Conservation (phyloP, 2,113 vertebrate species). For the Actenoides lindsayi region DNA sequence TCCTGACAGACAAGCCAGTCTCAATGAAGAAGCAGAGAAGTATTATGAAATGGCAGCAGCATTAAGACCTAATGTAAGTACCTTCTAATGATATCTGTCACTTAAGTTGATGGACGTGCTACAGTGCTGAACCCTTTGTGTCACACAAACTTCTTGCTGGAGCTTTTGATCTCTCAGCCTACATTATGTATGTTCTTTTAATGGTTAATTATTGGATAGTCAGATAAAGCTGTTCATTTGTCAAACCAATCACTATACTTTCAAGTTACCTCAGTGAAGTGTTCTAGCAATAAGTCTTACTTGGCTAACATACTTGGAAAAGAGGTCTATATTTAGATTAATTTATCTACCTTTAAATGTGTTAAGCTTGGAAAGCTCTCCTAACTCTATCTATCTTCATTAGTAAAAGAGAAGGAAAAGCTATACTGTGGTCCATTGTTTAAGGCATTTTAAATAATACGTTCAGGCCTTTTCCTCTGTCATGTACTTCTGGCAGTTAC, state of each 20-base stretch:
- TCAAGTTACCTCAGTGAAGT: neutral
- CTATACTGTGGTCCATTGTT: neutral
- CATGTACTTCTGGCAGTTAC: neutral
- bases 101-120: slow-evolving; percentile 15
- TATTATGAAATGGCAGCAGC: slow-evolving; percentile 92
- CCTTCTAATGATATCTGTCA: slow-evolving; percentile 8
- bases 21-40: slow-evolving; percentile 93
- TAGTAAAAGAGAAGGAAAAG: neutral
- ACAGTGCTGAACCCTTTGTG: neutral
- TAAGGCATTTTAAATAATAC: neutral
- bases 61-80: slow-evolving; percentile 95
- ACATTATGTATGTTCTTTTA: neutral
- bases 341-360: neutral
- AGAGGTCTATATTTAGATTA: neutral
- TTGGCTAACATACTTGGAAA: neutral
- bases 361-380: neutral
- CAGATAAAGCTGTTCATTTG: neutral
- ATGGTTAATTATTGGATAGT: neutral
- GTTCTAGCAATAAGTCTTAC: neutral
- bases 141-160: neutral
- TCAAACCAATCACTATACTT: neutral
- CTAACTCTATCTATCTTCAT: neutral
- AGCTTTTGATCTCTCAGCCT: neutral
- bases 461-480: neutral
- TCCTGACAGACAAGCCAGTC: slow-evolving; percentile 91